Percentiles rank a stretch among this genome's conserved stretches.
phyloP scores from a whole-genome alignment of 2,797 vertebrate species.

The Parambassis ranga region DNA sequence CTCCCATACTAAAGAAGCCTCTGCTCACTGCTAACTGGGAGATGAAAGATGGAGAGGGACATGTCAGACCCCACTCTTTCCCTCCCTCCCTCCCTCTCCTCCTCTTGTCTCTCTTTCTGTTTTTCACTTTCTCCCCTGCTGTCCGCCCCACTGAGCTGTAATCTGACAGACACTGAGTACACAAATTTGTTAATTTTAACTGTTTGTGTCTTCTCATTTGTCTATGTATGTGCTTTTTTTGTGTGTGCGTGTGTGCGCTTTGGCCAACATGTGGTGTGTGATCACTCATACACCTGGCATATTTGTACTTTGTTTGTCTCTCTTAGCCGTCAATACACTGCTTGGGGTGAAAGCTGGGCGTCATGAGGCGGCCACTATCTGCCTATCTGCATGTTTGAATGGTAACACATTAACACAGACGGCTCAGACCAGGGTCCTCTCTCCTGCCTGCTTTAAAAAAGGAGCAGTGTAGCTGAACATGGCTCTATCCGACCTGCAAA shows the following conservation, averaged over 20 bases:
- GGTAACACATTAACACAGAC: constrained; percentile 48
- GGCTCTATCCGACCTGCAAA: constrained; percentile 13
- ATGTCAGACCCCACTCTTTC: not conserved
- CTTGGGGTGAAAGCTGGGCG: constrained; percentile 54
- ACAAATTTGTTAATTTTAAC: constrained; percentile 40
- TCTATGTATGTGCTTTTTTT: not conserved
- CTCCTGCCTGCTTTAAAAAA: not conserved
- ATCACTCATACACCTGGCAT: constrained; percentile 45
- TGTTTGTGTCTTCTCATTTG: not conserved
- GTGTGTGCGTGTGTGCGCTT: not conserved
- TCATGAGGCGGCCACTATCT: constrained; percentile 43
- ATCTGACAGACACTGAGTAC: constrained; percentile 49
- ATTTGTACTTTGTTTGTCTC: constrained; percentile 53
- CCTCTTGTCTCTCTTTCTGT: constrained; percentile 9
- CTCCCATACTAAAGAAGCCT: constrained; percentile 47
- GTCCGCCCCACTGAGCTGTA: constrained; percentile 17
- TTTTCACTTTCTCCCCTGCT: constrained; percentile 3
- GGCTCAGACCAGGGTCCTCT: not conserved
- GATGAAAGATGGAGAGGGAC: constrained; percentile 42
- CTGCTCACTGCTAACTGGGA: constrained; percentile 30
- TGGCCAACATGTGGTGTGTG: constrained; percentile 36
- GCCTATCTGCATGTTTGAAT: constrained; percentile 34
- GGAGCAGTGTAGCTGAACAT: constrained; percentile 8
- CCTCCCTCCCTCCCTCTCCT: not conserved
- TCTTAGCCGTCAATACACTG: constrained; percentile 49